A percentile compares a stretch with the other conserved stretches of the same genome.
Conservation (phyloP, 2,888 invertebrate species). For the Scaptomyza caliginosa region DNA sequence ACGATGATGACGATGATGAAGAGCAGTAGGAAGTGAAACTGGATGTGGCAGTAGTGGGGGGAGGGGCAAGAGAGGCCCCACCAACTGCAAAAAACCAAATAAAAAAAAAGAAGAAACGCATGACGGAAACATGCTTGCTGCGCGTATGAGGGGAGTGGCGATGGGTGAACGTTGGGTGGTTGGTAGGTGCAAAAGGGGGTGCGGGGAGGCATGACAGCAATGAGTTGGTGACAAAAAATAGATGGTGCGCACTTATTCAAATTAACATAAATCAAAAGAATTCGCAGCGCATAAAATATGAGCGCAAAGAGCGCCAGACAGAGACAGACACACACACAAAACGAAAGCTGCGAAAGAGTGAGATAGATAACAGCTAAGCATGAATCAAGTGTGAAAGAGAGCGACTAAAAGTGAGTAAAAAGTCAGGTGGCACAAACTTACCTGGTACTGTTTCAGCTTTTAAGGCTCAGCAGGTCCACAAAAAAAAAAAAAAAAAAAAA, state of each 20-base stretch:
- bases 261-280: constrained; percentile 81
- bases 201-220: constrained; percentile 24
- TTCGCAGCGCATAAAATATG: constrained; percentile 66
- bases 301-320: constrained; percentile 13
- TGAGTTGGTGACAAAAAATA: constrained; percentile 57
- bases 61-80: constrained; percentile 15
- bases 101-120: constrained; percentile 19
- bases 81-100: constrained; percentile 18
- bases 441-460: constrained; percentile 30
- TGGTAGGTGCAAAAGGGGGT: not conserved
- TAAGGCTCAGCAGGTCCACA: constrained; percentile 21
- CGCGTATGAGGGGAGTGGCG: constrained; percentile 29
- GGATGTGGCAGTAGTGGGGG: constrained; percentile 12
- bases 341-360: not conserved
- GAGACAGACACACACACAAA: constrained; percentile 4
- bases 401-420: not conserved
- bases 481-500: constrained; percentile 29
- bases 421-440: constrained; percentile 29
- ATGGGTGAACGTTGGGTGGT: not conserved
- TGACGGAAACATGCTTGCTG: constrained; percentile 49
- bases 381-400: constrained; percentile 1
- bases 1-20: constrained; percentile 58
- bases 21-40: constrained; percentile 47
- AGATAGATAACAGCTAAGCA: not conserved
- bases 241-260: constrained; percentile 75